phyloP scores from a whole-genome alignment of 2,797 vertebrate genomes.

The Gila robusta region DNA sequence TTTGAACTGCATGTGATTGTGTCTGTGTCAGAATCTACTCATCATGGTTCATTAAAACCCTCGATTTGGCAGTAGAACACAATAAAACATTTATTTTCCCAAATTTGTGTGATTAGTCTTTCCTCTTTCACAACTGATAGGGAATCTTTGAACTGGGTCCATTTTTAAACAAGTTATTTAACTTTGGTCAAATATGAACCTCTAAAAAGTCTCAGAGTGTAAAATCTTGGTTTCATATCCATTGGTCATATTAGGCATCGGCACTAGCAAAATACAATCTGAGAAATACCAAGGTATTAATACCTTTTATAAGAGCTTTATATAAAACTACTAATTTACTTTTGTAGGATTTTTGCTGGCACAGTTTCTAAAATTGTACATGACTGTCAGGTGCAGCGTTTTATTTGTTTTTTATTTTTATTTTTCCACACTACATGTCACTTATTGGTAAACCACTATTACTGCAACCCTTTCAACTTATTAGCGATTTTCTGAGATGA shows the following conservation, averaged over 20 bases:
- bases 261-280: not conserved
- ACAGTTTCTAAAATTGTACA: not conserved
- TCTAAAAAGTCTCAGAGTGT: not conserved
- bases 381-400: too few relatives aligned
- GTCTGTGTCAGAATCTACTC: not conserved
- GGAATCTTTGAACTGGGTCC: not conserved
- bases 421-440: not conserved
- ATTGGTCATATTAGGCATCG: not conserved
- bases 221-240: not conserved
- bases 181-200: too few relatives aligned
- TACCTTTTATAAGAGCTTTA: not conserved
- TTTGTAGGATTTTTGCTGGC: not conserved
- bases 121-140: not conserved
- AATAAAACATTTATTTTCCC: not conserved
- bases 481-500: too few relatives aligned
- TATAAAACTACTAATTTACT: not conserved
- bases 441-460: not conserved
- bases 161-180: not conserved
- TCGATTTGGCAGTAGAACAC: not conserved
- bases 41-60: not conserved
- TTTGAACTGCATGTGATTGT: slow-evolving; percentile 62
- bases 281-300: too few relatives aligned
- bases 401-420: too few relatives aligned
- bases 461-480: too few relatives aligned
- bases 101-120: not conserved